Percentiles rank a stretch among this genome's conserved stretches.
Conservation (phyloP, 2,888 invertebrate species). For the Ctenicera cuprea region DNA sequence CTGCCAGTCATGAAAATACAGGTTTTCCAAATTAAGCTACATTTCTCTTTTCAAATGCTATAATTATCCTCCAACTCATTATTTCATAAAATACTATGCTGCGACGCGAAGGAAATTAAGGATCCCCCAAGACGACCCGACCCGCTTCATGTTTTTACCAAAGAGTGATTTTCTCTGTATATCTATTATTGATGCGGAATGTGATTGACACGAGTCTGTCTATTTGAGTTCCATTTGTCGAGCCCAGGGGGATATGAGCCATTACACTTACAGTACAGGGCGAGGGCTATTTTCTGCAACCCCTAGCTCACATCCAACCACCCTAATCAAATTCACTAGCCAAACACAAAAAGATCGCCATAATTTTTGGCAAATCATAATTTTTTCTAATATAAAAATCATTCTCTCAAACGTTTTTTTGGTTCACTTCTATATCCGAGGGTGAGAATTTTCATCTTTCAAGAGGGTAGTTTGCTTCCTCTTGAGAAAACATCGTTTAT, state of each 20-base stretch:
- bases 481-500: constrained; percentile 55
- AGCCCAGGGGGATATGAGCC: constrained; percentile 47
- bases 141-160: constrained; percentile 33
- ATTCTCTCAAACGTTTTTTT: constrained; percentile 46
- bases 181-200: constrained; percentile 50
- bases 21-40: too few relatives aligned
- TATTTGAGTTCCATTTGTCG: constrained; percentile 54
- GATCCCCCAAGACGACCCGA: constrained; percentile 36
- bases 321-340: constrained; percentile 44
- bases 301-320: constrained; percentile 25
- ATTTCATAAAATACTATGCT: not conserved
- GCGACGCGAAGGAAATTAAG: not conserved
- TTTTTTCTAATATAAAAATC: constrained; percentile 53
- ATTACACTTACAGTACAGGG: constrained; percentile 41
- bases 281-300: constrained; percentile 47
- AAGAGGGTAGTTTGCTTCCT: constrained; percentile 49
- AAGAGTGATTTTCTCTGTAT: constrained; percentile 52
- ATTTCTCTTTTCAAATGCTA: too few relatives aligned
- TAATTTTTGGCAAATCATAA: constrained; percentile 42
- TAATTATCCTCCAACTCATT: not conserved
- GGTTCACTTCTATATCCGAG: constrained; percentile 52
- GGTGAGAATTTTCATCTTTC: constrained; percentile 56
- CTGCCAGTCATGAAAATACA: too few relatives aligned
- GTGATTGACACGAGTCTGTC: constrained; percentile 55
- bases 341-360: constrained; percentile 37